Base-by-base conservation (phyloP, 2,888 invertebrate species). In the Himalopsyche tibetana region DNA sequence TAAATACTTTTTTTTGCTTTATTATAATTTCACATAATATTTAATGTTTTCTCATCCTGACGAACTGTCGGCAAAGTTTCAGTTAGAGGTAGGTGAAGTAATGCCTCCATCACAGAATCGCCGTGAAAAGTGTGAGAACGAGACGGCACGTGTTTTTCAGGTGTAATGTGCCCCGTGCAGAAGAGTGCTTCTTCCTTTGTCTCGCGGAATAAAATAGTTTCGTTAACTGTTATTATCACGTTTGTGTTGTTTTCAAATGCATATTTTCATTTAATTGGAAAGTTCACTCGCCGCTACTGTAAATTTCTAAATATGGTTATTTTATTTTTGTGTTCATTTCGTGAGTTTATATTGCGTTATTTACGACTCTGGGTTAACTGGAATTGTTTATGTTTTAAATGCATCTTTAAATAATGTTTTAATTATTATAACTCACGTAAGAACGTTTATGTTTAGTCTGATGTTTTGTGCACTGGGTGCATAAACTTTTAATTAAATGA, bases 71-170 rank as follows among this genome's bases (percentile, higher is more conserved):
- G 36, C 5, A 38, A 74, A 36, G 4, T 74, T 36, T 36, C 36
- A 74, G 74, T 36, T 12, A 38, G 12, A 15, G 74, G 74, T 74
- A 74, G 74, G 28, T 74, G 36, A 12, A 15, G 51, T 51, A 15
- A 28, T 74, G 74, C 74, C 36, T 36, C 74, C 74, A 36, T 38
- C 15, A 74, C 36, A 38, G 38, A 74, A 74, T 42, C 45, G 42
- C 84, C 83, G 51, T 80, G 81, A 84, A 83, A 87, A 85, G 83
- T 82, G 87, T 84, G 85, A 83, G 82, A 87, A 83, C 84, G 82
- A 74, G 55, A 82, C 84, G 82, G 55, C 79, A 84, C 80, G 86
- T 86, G 84, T 86, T 86, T 86, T 86, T 82, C 45, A 80, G 80
- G 79, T 80, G 82, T 82, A 82, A 82, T 63, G 79, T 85, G 51